These are phyloP conservation scores for Gymnogyps californianus DNA, from an alignment of 2,113 vertebrate species.

Conservation along the genomic window DNA sequence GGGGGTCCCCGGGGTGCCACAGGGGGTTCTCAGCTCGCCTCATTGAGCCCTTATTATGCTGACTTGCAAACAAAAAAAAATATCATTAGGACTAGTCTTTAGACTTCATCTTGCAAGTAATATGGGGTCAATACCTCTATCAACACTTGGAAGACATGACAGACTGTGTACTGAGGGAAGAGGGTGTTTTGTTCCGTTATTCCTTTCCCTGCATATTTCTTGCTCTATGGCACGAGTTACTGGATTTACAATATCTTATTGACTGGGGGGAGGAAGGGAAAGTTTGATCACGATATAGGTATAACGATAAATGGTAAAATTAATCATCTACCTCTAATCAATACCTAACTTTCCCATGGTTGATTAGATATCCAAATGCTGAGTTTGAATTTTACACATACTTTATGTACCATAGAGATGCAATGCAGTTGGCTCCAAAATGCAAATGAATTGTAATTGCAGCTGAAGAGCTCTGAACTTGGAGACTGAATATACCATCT, in stretches of 20 bases:
- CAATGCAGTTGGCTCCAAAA: background rate
- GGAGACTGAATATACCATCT: background rate
- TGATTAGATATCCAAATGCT: background rate
- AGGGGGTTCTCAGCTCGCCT: rapidly evolving
- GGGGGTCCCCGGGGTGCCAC: rapidly evolving
- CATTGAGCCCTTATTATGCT: background rate
- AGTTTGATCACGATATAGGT: background rate
- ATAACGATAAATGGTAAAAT: background rate
- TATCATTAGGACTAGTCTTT: background rate
- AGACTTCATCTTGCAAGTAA: background rate
- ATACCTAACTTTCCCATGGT: background rate
- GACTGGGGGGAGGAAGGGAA: background rate
- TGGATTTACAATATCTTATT: background rate
- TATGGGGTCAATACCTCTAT: background rate
- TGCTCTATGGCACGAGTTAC: background rate
- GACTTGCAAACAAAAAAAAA: background rate
- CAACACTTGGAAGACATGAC: background rate
- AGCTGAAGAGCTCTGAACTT: background rate
- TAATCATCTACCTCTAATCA: background rate
- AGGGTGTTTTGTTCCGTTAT: background rate
- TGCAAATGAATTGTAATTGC: background rate
- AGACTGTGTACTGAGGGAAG: background rate
- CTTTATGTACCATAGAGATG: background rate
- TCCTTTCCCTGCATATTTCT: background rate
- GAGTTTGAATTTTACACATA: background rate